Evolutionary conservation across 23 tunicate species (phyloP), one percentile per base, ranked within the genome.

Genomic region (Phallusia fumigata): DNA sequence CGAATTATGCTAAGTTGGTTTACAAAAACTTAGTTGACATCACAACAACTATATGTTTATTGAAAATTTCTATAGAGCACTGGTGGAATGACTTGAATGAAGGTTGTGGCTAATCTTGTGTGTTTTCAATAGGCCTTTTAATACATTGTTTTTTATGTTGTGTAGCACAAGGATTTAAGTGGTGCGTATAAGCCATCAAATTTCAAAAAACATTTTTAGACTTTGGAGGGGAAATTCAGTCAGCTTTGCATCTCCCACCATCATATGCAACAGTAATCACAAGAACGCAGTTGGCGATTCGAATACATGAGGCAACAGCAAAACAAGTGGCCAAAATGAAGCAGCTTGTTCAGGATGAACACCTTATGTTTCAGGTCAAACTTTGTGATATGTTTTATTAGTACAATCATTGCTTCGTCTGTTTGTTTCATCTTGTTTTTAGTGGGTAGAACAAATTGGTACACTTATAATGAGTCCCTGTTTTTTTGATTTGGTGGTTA

Each of bases 361-460:
- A 80, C 32, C 79, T 86, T n/a, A 91, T 91, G 97, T 83, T 83
- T 64, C 91, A 91, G 91, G 97, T 91, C 35, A 79, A 26, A 26
- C 11, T 15, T 13, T 51, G 58, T 15, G 18, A 51, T 13, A 15
- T 51, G 15, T 13, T 18, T 51, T 18, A 51, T 13, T 13, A 15
- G 18, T 13, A 15, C 58, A 51, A 51, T 58, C 13, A 1, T 6
- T 58, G 69, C 13, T 11, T 24, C 8, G 28, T 16, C 13, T 1
- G 1, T 6, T 13, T 51, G 58, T 51, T 15, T 13, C 15, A 51
- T 51, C 15, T 51, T 51, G 15, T 51, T 13, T 51, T 51, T 51
- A 51, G 58, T 51, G 18, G 58, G 18, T 18, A 13, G 15, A 51
- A 15, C 58, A 13, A 51, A 51, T 15, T 13, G 15, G 15, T 51